Evolutionary conservation across 1,140 invertebrate species (phyloP), one percentile per base, ranked within the genome.

Genomic region (Ceratoteleas bidentatus): DNA sequence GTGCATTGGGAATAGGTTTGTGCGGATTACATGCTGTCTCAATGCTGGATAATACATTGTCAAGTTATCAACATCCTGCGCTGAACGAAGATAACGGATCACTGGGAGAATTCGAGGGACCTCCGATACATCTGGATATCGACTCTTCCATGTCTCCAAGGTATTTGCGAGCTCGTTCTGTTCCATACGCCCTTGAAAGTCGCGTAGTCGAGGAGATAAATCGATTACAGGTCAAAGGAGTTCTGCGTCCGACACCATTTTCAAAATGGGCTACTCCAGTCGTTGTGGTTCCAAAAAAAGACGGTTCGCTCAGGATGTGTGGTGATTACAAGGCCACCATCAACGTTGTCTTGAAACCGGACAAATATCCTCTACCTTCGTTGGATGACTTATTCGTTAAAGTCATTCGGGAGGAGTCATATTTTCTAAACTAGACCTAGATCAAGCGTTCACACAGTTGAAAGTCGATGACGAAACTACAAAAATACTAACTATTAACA

Each of bases 401-500:
- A 6, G 6, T 54, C n/a, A n/a, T 8, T 54, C 52, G 0, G 52
- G 52, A 0, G 52, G 52, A n/a, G 33, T 24, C 4, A n/a, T 34
- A n/a, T 54, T 34, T 16, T 54, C 52, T n/a, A 54, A 54, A 8
- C n/a, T 54, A 16, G 24, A 54, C 11, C 32, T 54, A 7, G 52
- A 54, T 34, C 52, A 54, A 54, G 52, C 32, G 2, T 54, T 54
- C 6, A 54, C 52, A n/a, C 52, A 54, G 33, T n/a, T 54, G 6
- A 10, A 54, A 34, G 52, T 54, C 6, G 77, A 85, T 60, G 85
- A 90, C 0, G 57, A 78, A 3, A 83, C 87, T 8, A 50, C 84
- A 16, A 72, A 86, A 69, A 11, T 86, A 3, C 49, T 88, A 3
- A 86, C 85, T 0, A 66, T 89, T 36, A 87, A 85, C 57, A 88